Evolutionary conservation across 2,888 invertebrate species (phyloP).

Genomic region (Torymus tubicola): DNA sequence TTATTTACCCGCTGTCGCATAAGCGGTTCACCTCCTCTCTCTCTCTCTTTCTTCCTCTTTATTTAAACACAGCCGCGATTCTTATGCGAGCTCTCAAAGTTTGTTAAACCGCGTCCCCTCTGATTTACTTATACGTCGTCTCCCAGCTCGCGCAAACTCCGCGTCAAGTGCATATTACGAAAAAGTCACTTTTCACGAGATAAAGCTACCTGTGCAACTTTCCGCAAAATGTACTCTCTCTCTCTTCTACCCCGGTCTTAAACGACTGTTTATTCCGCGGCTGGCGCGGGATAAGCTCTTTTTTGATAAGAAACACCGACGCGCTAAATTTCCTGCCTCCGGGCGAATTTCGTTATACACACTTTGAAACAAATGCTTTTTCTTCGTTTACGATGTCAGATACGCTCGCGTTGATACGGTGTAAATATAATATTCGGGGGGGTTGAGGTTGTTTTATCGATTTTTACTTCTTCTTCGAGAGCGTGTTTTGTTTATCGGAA

Average conservation of each 20-base stretch:
- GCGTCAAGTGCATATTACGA: constrained; percentile 9
- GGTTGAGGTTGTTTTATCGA: no score
- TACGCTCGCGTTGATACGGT: not conserved
- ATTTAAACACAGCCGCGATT: not conserved
- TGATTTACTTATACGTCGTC: constrained; percentile 14
- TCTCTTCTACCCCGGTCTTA: constrained; percentile 5
- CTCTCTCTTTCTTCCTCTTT: not conserved
- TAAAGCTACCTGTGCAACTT: constrained; percentile 37
- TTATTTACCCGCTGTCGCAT: no score
- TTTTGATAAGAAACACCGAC: constrained; percentile 42
- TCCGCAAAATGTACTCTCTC: constrained; percentile 17
- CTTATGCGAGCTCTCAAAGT: not conserved
- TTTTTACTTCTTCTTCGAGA: no score
- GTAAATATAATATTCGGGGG: no score
- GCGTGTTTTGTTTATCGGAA: no score
- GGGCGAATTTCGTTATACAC: not conserved
- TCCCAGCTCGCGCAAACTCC: not conserved
- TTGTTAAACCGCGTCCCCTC: constrained; percentile 20
- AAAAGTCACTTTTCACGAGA: constrained; percentile 35
- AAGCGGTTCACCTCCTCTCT: no score
- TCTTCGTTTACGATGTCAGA: not conserved
- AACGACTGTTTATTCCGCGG: constrained; percentile 48
- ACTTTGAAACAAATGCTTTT: not conserved
- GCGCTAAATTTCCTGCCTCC: constrained; percentile 36
- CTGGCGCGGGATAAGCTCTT: constrained; percentile 37